phyloP scores from a whole-genome alignment of 2,113 vertebrate genomes.

The Passer domesticus region DNA sequence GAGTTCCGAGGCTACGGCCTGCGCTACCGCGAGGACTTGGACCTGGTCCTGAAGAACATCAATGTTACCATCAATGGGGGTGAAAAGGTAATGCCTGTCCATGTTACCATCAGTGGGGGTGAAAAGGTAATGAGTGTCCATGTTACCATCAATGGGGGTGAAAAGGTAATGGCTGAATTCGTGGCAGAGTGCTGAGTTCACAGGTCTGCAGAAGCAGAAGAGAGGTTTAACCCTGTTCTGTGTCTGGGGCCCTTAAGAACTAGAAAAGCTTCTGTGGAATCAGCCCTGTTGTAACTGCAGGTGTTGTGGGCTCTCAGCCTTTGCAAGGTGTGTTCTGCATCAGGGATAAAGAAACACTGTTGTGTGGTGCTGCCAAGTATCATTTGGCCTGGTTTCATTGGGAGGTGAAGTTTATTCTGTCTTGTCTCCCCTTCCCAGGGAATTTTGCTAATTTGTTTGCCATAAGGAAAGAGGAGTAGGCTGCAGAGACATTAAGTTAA shows the following conservation, averaged over 20 bases:
- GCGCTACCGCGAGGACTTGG: slow-evolving; percentile 88
- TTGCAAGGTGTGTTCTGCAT: not conserved
- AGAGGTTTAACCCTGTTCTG: not conserved
- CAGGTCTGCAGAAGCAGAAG: not conserved
- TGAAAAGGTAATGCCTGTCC: slow-evolving; percentile 86
- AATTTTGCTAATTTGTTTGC: not conserved
- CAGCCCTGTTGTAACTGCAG: not conserved
- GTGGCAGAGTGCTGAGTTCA: not conserved
- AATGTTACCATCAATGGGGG: slow-evolving; percentile 82
- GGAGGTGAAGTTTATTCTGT: not conserved
- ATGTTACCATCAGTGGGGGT: slow-evolving; percentile 81
- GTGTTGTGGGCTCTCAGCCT: not conserved
- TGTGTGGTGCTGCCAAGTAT: not conserved
- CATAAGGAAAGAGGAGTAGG: not conserved
- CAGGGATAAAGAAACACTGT: not conserved
- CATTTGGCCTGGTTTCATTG: not conserved
- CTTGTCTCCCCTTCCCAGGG: not conserved
- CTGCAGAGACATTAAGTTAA: not conserved
- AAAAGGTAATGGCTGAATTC: slow-evolving; percentile 80
- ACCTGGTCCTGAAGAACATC: slow-evolving; percentile 87
- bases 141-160: slow-evolving; percentile 83
- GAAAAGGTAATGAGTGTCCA: slow-evolving; percentile 86
- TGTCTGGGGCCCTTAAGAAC: not conserved
- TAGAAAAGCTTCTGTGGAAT: not conserved
- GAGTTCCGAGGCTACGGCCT: slow-evolving; percentile 83